Evolutionary conservation across 1,140 invertebrate species (phyloP).

Genomic region (Papilio dardanus): DNA sequence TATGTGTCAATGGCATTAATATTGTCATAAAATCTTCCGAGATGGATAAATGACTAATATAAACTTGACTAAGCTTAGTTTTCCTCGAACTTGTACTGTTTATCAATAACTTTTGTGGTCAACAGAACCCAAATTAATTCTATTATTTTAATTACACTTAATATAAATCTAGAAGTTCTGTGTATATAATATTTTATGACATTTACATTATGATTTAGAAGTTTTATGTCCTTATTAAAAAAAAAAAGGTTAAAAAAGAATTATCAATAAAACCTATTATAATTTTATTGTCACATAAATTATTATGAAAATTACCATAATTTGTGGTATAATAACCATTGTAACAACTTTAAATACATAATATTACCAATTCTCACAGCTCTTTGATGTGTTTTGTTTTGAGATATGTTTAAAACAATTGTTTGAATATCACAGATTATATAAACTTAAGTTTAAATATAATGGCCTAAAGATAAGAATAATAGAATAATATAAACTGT

Average conservation of each 20-base stretch:
- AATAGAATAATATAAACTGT: no score
- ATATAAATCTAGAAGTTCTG: neutral
- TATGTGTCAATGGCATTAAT: no score
- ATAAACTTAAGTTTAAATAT: no score
- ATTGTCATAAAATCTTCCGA: no score
- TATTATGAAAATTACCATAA: neutral
- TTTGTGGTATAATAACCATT: neutral
- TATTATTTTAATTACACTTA: neutral
- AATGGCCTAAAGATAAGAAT: no score
- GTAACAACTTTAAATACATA: neutral
- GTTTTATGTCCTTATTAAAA: no score
- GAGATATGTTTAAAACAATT: neutral
- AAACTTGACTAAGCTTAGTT: neutral
- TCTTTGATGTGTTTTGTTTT: neutral
- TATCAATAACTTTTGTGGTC: neutral
- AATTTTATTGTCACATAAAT: neutral
- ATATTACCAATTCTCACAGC: neutral
- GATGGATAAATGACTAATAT: no score
- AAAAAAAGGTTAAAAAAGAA: no score
- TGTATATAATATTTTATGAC: neutral
- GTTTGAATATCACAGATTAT: constrained; percentile 3
- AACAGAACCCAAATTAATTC: neutral
- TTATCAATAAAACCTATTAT: no score
- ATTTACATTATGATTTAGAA: neutral
- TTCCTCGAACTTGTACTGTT: neutral